These are phyloP conservation scores for Phortica variegata DNA, from an alignment of 1,140 invertebrate species.

Conservation along the genomic window DNA sequence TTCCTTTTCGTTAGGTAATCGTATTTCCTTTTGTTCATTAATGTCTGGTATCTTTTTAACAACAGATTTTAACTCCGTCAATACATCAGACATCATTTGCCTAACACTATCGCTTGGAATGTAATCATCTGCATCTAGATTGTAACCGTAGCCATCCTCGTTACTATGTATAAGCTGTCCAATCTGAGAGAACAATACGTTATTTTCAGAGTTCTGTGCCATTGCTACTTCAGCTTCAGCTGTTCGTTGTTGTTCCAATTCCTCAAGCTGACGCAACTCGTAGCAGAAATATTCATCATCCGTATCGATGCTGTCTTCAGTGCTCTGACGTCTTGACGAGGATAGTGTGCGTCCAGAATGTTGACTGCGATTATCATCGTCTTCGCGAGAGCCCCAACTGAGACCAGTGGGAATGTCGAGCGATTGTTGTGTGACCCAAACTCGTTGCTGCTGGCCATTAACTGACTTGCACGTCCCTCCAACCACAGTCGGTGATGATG, in stretches of 20 bases:
- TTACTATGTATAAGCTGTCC: conserved; percentile 26
- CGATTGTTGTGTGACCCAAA: conserved; percentile 65
- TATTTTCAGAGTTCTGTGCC: conserved; percentile 59
- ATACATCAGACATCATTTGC: conserved; percentile 74
- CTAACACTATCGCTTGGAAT: conserved; percentile 72
- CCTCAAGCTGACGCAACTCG: conserved; percentile 81
- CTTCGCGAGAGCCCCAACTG: conserved; percentile 60
- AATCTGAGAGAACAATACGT: conserved; percentile 51
- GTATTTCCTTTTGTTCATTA: conserved; percentile 16
- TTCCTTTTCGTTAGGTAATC: background rate
- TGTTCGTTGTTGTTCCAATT: conserved; percentile 71
- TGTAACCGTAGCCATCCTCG: conserved; percentile 1
- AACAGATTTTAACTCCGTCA: conserved; percentile 72
- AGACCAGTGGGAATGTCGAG: conserved; percentile 72
- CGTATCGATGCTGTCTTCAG: conserved; percentile 88
- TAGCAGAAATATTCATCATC: conserved; percentile 94
- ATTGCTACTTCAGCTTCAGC: conserved; percentile 60
- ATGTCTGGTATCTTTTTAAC: conserved; percentile 57
- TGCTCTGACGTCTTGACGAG: conserved; percentile 84
- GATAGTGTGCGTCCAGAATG: conserved; percentile 84
- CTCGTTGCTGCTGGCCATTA: background rate
- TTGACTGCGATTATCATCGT: conserved; percentile 82
- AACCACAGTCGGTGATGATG: too few relatives aligned
- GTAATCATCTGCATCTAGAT: conserved; percentile 30
- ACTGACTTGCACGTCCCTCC: too few relatives aligned